Evolutionary conservation across 2,797 vertebrate genomes (phyloP), one percentile per base, ranked within the genome.

Genomic region (Orestias chungarensis): DNA sequence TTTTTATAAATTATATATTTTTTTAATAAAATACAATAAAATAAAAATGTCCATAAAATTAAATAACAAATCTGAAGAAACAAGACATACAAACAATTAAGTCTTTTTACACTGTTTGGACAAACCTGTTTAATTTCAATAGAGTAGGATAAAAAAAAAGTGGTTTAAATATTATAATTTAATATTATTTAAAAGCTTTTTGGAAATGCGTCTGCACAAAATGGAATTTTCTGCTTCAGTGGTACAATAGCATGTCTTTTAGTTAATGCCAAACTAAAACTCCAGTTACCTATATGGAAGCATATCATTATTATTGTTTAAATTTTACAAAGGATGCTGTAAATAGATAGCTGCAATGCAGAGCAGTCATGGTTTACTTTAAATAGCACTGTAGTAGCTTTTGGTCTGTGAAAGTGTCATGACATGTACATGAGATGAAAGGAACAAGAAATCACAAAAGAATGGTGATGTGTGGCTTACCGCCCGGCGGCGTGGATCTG

Each of bases 401-500:
- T 14, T 61, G 57, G 4, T 23, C 38, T n/a, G 33, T 35, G 35
- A 40, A 61, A 42, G 42, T 40, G 6, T 12, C n/a, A 35, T 35
- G 54, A n/a, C 35, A 52, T 52, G 25, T n/a, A 20, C 11, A 40
- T 20, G 25, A 62, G 1, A 62, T n/a, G 1, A 4, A 14, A 25
- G 8, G 35, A 62, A 25, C 25, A 52, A 40, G 5, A 33, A n/a
- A 38, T 1, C 40, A n/a, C 35, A n/a, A 11, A 10, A 52, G 11
- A 44, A 20, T 40, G 4, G 27, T 1, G 15, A 11, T 61, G 40
- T 46, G 14, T 2, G n/a, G 40, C 90, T 87, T 73, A 94, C 94
- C 79, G 0, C 46, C 18, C 6, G 1, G 0, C 7, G 61, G n/a
- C 88, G 89, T 93, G 64, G 83, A 82, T 29, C 94, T 87, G 57